Conservation (phyloP, 2,113 vertebrate species). For the Scomber colias region DNA sequence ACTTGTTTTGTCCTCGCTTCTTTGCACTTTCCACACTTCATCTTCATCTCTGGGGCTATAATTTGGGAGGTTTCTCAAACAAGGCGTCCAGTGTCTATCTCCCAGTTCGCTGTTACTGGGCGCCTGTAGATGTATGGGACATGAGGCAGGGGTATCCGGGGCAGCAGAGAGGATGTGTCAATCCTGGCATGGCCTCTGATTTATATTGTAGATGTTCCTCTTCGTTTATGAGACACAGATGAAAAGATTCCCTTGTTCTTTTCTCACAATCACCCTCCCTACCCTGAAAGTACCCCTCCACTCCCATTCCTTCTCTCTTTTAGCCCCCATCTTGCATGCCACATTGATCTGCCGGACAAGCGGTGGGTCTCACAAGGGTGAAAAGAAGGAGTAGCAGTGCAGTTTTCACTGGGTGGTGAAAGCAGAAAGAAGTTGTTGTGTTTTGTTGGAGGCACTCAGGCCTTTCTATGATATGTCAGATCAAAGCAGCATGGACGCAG, state of each 20-base stretch:
- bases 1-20: conserved; percentile 33
- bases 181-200: conserved; percentile 71
- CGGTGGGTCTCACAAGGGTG: conserved; percentile 62
- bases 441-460: conserved; percentile 1
- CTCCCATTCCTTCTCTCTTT: conserved; percentile 51
- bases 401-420: conserved; percentile 44
- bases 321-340: conserved; percentile 56
- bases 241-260: conserved; percentile 85
- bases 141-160: conserved; percentile 65
- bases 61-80: conserved; percentile 65
- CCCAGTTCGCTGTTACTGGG: conserved; percentile 34
- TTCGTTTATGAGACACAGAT: conserved; percentile 78
- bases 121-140: conserved; percentile 70
- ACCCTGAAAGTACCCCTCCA: conserved; percentile 66
- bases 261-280: conserved; percentile 69
- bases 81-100: conserved; percentile 73
- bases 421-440: conserved; percentile 23
- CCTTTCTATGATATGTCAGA: conserved; percentile 46
- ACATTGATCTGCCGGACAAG: conserved; percentile 28
- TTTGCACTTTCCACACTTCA: conserved; percentile 44
- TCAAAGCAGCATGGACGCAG: conserved; percentile 63
- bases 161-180: conserved; percentile 69
- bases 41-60: conserved; percentile 59
- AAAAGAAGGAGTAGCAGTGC: conserved; percentile 44
- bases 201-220: conserved; percentile 80